phyloP scores from a whole-genome alignment of 2,797 vertebrate genomes.

The Muscicapa striata region DNA sequence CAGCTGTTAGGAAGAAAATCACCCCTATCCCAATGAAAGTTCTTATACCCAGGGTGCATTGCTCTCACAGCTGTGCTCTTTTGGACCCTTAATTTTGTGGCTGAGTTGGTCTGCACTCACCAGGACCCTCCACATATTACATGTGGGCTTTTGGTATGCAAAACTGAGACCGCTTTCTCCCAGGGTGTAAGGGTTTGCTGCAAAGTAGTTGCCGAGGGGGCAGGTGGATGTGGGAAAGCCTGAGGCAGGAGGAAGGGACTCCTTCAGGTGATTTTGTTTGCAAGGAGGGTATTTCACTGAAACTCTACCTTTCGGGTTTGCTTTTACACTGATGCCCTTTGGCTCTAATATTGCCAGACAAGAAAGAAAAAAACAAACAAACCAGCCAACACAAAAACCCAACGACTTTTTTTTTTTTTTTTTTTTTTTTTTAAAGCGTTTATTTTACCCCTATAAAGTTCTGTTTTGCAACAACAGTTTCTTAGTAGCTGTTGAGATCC shows the following conservation, averaged over 20 bases:
- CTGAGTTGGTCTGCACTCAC: neutral
- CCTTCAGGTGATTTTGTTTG: neutral
- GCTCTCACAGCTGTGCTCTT: rapidly evolving
- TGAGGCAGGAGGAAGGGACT: neutral
- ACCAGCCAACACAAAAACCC: neutral
- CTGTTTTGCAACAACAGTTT: neutral
- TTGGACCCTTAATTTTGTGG: neutral
- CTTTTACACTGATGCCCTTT: neutral
- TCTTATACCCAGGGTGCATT: rapidly evolving
- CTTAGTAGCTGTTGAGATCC: neutral
- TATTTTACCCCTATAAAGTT: neutral
- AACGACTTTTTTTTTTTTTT: too few relatives aligned
- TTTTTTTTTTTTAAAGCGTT: neutral
- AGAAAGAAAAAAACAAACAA: rapidly evolving
- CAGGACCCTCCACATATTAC: neutral
- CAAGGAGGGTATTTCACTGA: neutral
- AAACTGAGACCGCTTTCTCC: neutral
- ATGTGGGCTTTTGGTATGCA: rapidly evolving
- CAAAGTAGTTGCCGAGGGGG: neutral
- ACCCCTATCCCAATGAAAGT: neutral
- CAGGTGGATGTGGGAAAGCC: neutral
- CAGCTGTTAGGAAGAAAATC: neutral
- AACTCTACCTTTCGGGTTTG: neutral
- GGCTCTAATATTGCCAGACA: neutral
- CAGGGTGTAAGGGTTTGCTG: neutral